These are phyloP conservation scores for Listronotus oregonensis DNA, from an alignment of 1,140 invertebrate genomes.

Conservation along the genomic window DNA sequence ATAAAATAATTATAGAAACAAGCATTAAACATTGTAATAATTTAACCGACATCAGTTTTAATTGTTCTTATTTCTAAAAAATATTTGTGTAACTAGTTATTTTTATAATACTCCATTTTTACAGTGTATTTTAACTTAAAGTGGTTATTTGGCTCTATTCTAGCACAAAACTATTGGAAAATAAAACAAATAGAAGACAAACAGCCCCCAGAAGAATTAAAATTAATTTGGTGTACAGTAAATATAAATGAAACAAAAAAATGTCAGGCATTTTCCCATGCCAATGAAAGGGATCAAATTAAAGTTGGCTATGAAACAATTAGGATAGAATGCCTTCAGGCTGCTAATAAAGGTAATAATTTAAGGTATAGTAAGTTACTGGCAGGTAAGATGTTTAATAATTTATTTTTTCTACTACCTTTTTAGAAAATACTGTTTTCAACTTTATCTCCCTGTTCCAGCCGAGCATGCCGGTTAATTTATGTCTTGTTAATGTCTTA, in stretches of 20 bases:
- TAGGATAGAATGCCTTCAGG: constrained; percentile 67
- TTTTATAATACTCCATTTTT: no score
- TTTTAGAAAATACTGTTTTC: no score
- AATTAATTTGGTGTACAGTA: constrained; percentile 77
- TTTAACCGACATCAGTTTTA: no score
- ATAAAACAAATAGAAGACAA: constrained; percentile 33
- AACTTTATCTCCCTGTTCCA: no score
- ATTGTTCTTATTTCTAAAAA: no score
- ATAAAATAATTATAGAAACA: no score
- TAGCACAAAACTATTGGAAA: constrained; percentile 49
- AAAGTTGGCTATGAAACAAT: constrained; percentile 67
- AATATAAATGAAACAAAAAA: constrained; percentile 74
- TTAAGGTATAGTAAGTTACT: neutral
- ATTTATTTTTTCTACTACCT: no score
- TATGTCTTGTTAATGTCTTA: no score
- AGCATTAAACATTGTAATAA: no score
- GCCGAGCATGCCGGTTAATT: no score
- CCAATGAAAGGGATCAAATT: constrained; percentile 67
- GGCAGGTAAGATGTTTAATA: constrained; percentile 1
- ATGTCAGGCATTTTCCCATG: constrained; percentile 72
- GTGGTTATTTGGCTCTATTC: constrained; percentile 13
- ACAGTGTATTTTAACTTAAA: no score
- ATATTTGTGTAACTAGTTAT: no score
- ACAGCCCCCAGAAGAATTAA: constrained; percentile 34
- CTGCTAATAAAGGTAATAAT: constrained; percentile 49